These are phyloP conservation scores for Hystrix cristata DNA, from an alignment of 2,113 vertebrate species.

Conservation along the genomic window DNA sequence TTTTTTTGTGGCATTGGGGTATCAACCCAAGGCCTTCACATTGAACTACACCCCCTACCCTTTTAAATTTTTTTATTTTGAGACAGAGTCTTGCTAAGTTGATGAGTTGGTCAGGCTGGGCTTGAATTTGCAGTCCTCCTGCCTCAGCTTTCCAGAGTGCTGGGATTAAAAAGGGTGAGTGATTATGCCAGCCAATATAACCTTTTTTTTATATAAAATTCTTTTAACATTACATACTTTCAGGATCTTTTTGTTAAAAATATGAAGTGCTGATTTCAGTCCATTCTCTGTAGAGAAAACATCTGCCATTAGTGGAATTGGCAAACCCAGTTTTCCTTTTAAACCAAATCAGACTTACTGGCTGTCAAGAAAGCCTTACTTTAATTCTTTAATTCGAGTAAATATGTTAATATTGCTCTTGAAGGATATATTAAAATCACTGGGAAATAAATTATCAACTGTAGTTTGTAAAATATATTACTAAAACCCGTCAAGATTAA, in stretches of 20 bases:
- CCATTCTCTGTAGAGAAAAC: conserved; percentile 19
- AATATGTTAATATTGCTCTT: conserved; percentile 4
- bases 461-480: conserved; percentile 14
- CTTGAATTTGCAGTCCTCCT: not conserved
- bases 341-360: conserved; percentile 44
- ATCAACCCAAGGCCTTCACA: not conserved
- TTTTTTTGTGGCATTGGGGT: not conserved
- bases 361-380: conserved; percentile 28
- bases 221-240: not conserved
- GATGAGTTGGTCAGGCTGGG: not conserved
- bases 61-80: not conserved
- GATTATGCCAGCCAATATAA: not conserved
- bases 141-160: not conserved
- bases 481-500: conserved; percentile 48
- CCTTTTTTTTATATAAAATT: not conserved
- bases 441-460: conserved; percentile 38
- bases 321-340: conserved; percentile 46
- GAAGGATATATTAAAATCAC: not conserved
- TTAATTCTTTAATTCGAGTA: conserved; percentile 63
- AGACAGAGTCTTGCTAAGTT: not conserved
- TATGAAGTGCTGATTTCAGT: not conserved
- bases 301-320: conserved; percentile 10
- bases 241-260: conserved; percentile 43
- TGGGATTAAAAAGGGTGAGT: not conserved
- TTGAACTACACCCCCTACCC: not conserved